Conservation (phyloP, 2,888 invertebrate genomes). For the Allolobophora icterica region DNA sequence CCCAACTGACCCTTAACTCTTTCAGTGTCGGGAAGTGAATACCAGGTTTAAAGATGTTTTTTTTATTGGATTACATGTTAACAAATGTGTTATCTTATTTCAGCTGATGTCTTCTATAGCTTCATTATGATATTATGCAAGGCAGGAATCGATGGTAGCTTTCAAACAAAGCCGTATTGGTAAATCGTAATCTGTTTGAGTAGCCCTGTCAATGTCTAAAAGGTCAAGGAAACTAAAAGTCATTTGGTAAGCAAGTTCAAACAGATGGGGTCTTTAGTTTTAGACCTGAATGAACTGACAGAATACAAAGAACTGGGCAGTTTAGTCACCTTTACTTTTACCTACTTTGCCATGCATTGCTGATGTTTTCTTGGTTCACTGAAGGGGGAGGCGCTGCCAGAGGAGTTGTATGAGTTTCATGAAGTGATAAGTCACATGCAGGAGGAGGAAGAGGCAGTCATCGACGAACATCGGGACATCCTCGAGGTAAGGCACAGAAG, state of each 20-base stretch:
- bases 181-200: background rate
- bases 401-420: conserved; percentile 91
- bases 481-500: conserved; percentile 56
- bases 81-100: background rate
- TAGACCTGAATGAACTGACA: background rate
- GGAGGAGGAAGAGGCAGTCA: conserved; percentile 88
- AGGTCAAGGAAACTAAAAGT: background rate
- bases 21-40: background rate
- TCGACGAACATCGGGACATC: conserved; percentile 78
- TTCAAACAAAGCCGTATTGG: background rate
- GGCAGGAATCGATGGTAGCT: too few species aligned
- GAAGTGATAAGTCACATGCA: conserved; percentile 93
- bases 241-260: background rate
- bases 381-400: conserved; percentile 91
- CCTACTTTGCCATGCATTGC: conserved; percentile 5
- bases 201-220: background rate
- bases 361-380: background rate
- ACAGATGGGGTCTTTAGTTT: background rate
- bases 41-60: background rate
- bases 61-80: background rate
- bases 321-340: background rate
- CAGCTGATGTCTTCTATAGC: background rate
- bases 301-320: background rate
- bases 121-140: background rate
- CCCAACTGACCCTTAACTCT: background rate